Evolutionary conservation across 2,888 invertebrate species (phyloP), one percentile per base, ranked within the genome.

Genomic region (Antitype chi): DNA sequence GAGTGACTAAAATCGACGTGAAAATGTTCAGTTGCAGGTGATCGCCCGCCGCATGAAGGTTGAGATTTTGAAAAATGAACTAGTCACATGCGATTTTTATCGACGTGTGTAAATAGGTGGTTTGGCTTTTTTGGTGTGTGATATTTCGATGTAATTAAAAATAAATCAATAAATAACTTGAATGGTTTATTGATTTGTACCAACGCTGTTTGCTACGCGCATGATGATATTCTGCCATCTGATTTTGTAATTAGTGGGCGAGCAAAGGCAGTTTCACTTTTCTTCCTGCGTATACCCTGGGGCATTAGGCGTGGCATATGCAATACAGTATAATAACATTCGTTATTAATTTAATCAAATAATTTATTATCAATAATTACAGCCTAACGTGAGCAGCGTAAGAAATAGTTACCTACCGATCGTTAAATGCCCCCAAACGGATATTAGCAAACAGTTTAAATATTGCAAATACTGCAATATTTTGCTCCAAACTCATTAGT

Each of bases 391-490:
- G 72, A 75, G 53, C 59, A 82, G 11, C n/a, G 11, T 28, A 25
- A 66, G 62, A 60, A 69, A 73, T 71, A 68, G 23, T 52, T 53
- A 78, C 4, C 28, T 20, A 72, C 43, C 38, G 57, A 68, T 25
- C 32, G 67, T 74, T 71, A 49, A 78, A 43, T 67, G 72, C 52
- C 32, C 47, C 55, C 32, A 67, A 78, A 76, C 75, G 78, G 82
- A 70, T 79, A 85, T 82, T 85, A 73, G 73, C 74, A 76, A 85
- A 85, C 71, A 53, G 81, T 66, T 84, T 72, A 80, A 79, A 79
- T 84, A 77, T 81, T 75, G 81, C 77, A 76, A 72, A 80, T 76
- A 74, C 70, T 74, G 85, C 74, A 82, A 82, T 79, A 85, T 82
- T 85, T 85, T 76, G 82, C 53, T 57, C 25, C 66, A 78, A 74